Conservation (phyloP, 2,888 invertebrate genomes). For the Drosophila borborema region DNA sequence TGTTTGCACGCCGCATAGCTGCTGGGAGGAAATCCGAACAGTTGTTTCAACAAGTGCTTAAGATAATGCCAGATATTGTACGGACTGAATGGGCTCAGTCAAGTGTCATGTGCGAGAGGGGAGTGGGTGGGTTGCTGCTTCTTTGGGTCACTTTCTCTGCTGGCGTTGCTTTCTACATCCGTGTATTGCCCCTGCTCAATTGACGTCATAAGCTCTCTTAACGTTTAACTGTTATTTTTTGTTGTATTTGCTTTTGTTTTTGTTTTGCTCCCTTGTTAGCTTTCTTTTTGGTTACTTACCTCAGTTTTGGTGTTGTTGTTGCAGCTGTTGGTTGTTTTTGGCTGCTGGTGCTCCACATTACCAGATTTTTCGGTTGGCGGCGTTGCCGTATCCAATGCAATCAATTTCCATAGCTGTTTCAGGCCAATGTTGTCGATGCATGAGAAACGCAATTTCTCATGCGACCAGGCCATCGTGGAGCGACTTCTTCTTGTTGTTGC, state of each 20-base stretch:
- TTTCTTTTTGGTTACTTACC: constrained; percentile 72
- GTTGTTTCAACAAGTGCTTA: constrained; percentile 65
- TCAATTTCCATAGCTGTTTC: constrained; percentile 84
- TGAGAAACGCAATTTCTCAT: constrained; percentile 84
- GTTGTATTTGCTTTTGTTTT: constrained; percentile 10
- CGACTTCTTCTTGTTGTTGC: constrained; percentile 53
- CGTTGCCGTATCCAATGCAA: constrained; percentile 82
- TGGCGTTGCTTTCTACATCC: constrained; percentile 71
- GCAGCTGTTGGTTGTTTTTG: constrained; percentile 45
- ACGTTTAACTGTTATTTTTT: constrained; percentile 17
- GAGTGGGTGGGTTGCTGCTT: constrained; percentile 6
- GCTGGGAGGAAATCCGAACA: constrained; percentile 44
- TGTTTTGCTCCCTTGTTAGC: constrained; percentile 35
- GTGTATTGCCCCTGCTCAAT: constrained; percentile 61
- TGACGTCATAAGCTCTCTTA: constrained; percentile 63
- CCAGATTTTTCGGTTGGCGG: constrained; percentile 42
- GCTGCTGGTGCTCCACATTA: constrained; percentile 59
- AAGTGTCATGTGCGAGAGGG: constrained; percentile 8
- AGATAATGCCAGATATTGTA: constrained; percentile 44
- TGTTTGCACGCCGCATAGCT: constrained; percentile 49
- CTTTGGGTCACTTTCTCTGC: constrained; percentile 68
- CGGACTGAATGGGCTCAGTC: constrained; percentile 13
- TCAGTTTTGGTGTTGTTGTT: constrained; percentile 70
- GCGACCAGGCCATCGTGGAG: constrained; percentile 84
- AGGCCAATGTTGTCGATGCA: constrained; percentile 85